These are phyloP conservation scores for Chloropsis hardwickii DNA, from an alignment of 2,113 vertebrate species.

Conservation along the genomic window DNA sequence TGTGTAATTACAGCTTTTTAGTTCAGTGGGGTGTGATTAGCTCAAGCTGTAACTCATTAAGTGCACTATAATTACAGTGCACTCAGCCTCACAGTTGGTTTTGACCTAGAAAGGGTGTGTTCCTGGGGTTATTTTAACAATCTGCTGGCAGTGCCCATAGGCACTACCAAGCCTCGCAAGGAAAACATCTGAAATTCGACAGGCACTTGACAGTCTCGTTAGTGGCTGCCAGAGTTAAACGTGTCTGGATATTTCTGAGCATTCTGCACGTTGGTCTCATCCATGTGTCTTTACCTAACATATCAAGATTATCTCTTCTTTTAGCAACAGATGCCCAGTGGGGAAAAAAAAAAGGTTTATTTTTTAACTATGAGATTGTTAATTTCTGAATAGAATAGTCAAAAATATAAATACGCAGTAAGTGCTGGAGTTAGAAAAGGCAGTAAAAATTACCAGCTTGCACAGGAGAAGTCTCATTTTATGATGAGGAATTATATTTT, in stretches of 20 bases:
- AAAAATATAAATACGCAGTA: background rate
- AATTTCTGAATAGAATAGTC: background rate
- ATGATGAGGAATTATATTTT: background rate
- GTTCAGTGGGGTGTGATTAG: constrained; percentile 68
- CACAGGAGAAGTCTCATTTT: background rate
- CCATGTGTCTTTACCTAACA: background rate
- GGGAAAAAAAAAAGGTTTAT: accelerated
- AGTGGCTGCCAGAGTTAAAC: background rate
- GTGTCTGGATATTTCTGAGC: background rate
- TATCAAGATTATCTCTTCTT: background rate
- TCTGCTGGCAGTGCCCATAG: background rate
- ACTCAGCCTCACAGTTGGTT: constrained; percentile 29
- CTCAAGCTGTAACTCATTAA: constrained; percentile 68
- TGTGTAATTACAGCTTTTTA: constrained; percentile 71
- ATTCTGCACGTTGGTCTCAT: background rate
- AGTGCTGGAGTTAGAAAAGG: background rate
- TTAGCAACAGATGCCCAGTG: background rate
- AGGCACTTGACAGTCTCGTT: background rate
- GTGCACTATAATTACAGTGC: constrained; percentile 64
- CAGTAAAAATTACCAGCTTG: background rate
- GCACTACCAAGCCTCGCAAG: background rate
- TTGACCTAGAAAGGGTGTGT: constrained; percentile 45
- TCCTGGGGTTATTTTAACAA: constrained; percentile 57
- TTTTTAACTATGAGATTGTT: background rate
- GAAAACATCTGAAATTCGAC: background rate